A percentile compares a stretch with the other conserved stretches of the same genome.
These are phyloP conservation scores for Listronotus oregonensis DNA, from an alignment of 1,140 invertebrate species.

Conservation along the genomic window DNA sequence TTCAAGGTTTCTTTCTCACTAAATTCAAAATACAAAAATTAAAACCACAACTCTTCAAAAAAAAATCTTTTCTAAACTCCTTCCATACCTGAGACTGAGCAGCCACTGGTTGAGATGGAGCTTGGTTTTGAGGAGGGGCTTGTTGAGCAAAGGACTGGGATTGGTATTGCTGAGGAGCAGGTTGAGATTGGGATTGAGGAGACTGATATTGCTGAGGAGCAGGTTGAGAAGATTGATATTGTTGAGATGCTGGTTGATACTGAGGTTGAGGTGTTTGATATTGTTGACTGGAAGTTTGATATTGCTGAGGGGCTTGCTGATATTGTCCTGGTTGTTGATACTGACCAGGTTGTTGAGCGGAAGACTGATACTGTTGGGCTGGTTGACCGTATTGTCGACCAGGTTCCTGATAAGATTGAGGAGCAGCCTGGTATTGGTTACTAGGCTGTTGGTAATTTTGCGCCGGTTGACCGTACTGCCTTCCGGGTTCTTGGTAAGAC, in stretches of 20 bases:
- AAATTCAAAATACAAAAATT: conserved; percentile 6
- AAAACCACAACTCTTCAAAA: conserved; percentile 6
- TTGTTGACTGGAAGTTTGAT: conserved; percentile 45
- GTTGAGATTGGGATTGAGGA: conserved; percentile 44
- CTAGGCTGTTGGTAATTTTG: conserved; percentile 52
- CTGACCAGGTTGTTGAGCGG: conserved; percentile 1
- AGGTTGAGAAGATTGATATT: conserved; percentile 16
- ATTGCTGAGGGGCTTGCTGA: conserved; percentile 38
- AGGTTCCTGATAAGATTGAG: conserved; percentile 23
- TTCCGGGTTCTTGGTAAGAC: conserved; percentile 38
- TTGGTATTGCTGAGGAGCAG: conserved; percentile 40
- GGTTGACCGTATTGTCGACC: conserved; percentile 54
- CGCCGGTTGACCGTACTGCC: conserved; percentile 30
- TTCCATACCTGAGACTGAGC: conserved; percentile 56
- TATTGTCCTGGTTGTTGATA: conserved; percentile 37
- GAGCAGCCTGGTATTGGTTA: conserved; percentile 31
- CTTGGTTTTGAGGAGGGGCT: conserved; percentile 46
- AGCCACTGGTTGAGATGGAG: conserved; percentile 55
- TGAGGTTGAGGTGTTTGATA: conserved; percentile 53
- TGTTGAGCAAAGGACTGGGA: conserved; percentile 50
- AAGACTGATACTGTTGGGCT: conserved; percentile 25
- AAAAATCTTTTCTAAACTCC: conserved; percentile 24
- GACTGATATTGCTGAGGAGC: conserved; percentile 51
- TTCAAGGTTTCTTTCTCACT: neutral
- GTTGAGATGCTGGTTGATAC: conserved; percentile 39